Conservation (phyloP, 2,888 invertebrate species). For the Drosophila falleni region DNA sequence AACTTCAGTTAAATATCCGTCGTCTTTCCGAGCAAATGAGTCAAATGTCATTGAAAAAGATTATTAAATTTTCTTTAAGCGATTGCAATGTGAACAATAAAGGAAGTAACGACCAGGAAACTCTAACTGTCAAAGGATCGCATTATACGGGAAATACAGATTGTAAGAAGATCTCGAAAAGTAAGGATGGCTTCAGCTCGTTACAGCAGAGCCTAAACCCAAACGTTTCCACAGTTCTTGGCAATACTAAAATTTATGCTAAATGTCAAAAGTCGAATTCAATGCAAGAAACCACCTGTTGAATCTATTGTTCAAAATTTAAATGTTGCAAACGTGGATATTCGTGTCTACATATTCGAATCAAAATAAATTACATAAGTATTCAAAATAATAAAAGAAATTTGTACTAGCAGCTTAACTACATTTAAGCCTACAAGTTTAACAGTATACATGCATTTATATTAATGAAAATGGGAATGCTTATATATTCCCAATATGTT, state of each 20-base stretch:
- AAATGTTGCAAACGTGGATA: constrained; percentile 43
- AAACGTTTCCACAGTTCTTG: constrained; percentile 48
- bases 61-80: constrained; percentile 58
- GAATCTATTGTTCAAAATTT: constrained; percentile 48
- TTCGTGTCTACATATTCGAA: constrained; percentile 58
- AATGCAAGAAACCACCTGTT: constrained; percentile 85
- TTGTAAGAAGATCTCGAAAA: constrained; percentile 23
- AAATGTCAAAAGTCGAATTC: constrained; percentile 72
- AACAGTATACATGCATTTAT: constrained; percentile 73
- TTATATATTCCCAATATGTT: constrained; percentile 55
- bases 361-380: constrained; percentile 59
- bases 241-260: constrained; percentile 61
- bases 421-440: constrained; percentile 60
- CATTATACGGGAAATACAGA: neutral
- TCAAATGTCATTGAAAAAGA: constrained; percentile 35
- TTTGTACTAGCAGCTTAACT: constrained; percentile 55
- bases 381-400: constrained; percentile 40
- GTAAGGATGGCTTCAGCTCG: constrained; percentile 59
- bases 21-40: constrained; percentile 84
- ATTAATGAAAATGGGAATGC: constrained; percentile 57
- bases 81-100: constrained; percentile 52
- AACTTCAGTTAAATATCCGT: constrained; percentile 84
- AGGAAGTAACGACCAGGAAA: constrained; percentile 22
- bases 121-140: constrained; percentile 9
- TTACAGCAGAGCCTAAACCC: constrained; percentile 37